Evolutionary conservation across 2,888 invertebrate genomes (phyloP), one percentile per base, ranked within the genome.

Genomic region (Papilio elwesi): DNA sequence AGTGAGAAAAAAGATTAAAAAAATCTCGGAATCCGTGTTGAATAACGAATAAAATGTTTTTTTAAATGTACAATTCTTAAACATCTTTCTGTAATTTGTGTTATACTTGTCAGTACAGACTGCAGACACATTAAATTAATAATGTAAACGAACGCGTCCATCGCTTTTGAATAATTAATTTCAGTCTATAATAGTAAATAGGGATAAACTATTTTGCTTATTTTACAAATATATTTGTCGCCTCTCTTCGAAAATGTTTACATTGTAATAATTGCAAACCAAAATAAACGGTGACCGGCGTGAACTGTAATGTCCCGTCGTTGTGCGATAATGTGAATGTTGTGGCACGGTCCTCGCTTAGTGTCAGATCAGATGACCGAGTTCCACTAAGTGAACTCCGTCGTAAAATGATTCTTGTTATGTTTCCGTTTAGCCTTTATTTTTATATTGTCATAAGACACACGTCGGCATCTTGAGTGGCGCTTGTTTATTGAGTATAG

Each of bases 311-410:
- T 51, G 48, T 55, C 55, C 38, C 59, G 43, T 66, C 65, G 68
- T 53, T 13, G 36, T 65, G 73, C 51, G 71, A 75, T 75, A 77
- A 74, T 68, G 67, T 62, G 15, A 68, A 49, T 78, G 77, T 78
- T 77, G 75, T 75, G 67, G 68, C 52, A 53, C 76, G 74, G 74
- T 70, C 68, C 73, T 72, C 69, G 65, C 70, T 66, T 51, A 70
- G 78, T 79, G 80, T 79, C 81, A 80, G 85, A 85, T 89, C 87
- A 82, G 78, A 83, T 90, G 87, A 80, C 89, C 86, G 84, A 84
- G 78, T 89, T 89, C 88, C 84, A 83, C 79, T 81, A 80, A 88
- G 83, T 79, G 79, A 79, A 62, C 71, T 62, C 79, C 81, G 78
- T 80, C 77, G 81, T 82, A 83, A 87, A 85, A 88, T 88, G 87